A percentile compares a stretch with the other conserved stretches of the same genome.
These are phyloP conservation scores for Megaceryle torquata DNA, from an alignment of 2,113 vertebrate species.

Conservation along the genomic window DNA sequence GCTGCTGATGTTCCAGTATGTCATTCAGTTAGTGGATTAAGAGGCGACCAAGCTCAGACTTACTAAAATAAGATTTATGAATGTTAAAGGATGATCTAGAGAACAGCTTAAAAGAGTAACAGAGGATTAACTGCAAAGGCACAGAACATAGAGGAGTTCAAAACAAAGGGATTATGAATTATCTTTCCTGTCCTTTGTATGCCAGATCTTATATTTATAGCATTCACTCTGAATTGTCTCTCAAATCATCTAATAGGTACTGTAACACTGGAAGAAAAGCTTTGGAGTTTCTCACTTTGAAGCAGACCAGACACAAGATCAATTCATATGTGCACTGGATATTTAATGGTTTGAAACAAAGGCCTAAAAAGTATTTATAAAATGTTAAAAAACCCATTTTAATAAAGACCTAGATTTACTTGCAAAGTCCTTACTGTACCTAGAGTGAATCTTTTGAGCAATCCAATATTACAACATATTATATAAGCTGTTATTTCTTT, in stretches of 20 bases:
- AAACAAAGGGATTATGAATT: neutral
- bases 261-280: neutral
- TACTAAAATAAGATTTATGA: neutral
- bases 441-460: neutral
- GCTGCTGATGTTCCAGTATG: neutral
- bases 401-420: neutral
- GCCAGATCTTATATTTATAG: neutral
- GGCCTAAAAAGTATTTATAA: neutral
- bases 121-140: neutral
- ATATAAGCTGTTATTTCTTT: neutral
- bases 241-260: neutral
- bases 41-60: neutral
- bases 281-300: neutral
- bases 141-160: neutral
- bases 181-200: neutral
- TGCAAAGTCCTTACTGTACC: neutral
- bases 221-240: neutral
- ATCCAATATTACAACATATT: neutral
- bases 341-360: neutral
- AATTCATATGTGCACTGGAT: neutral
- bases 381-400: neutral
- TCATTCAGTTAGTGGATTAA: slow-evolving; percentile 4
- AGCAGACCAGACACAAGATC: neutral
- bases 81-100: neutral
- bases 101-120: neutral